Base-by-base conservation (phyloP, 2,797 vertebrate species). In the Aeoliscus strigatus region DNA sequence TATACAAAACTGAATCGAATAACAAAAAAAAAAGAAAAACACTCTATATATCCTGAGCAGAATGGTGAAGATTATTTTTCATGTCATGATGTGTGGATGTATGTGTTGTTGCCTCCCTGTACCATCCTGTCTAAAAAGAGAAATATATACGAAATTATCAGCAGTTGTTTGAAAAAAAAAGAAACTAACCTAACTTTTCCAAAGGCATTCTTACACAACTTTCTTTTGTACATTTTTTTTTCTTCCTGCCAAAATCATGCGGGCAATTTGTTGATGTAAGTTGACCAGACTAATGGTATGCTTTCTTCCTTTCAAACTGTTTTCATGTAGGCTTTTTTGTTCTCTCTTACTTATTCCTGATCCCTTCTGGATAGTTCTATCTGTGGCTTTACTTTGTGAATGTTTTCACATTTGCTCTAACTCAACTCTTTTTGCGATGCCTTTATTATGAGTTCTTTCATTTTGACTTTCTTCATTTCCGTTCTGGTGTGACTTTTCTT, bases 181-280 rank as follows among this genome's bases (percentile, higher is more conserved):
- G 36, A 92, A 91, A 91, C 87, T 94, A 90, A 90, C 90, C 89
- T 88, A 90, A 87, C 87, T 88, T 94, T 88, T 94, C 90, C 91
- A 85, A 93, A 91, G 91, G 86, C 92, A 95, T 96, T 96, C 94
- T 97, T 93, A 95, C 91, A 93, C 93, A 95, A 95, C 92, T 96
- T 96, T 96, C 91, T 96, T 96, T 95, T 97, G 89, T 96, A 93
- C 91, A 94, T 92, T 93, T 94, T 95, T 93, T 85, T 96, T 97
- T 89, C 89, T 96, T 97, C 95, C 96, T 97, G 95, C 96, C 94
- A 98, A 98, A 98, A 98, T 96, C 96, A 98, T 96, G 96, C 93
- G 94, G 94, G 94, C 94, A 98, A 99, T 99, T 96, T 98, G 93
- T 97, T 96, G 94, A 98, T 96, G 96, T 99, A 99, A 99, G 96